Evolutionary conservation across 2,797 vertebrate species (phyloP).

Genomic region (Caiman crocodilus): DNA sequence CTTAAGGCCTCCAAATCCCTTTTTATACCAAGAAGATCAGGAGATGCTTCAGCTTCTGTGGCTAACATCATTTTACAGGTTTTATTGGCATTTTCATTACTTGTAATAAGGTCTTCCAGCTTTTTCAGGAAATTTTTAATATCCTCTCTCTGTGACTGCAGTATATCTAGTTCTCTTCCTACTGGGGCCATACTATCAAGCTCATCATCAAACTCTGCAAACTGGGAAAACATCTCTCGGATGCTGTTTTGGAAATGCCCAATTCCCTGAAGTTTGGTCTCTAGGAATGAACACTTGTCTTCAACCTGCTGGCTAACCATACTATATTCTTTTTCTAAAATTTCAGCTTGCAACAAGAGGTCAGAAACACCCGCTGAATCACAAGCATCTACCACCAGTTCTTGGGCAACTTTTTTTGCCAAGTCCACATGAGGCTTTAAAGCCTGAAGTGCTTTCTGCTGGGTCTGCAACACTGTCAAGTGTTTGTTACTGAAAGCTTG

Average conservation of each 20-base stretch:
- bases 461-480: conserved; percentile 92
- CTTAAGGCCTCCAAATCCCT: conserved; percentile 94
- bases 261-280: conserved; percentile 95
- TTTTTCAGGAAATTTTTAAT: conserved; percentile 89
- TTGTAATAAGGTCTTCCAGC: conserved; percentile 89
- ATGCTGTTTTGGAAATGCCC: conserved; percentile 97
- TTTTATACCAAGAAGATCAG: conserved; percentile 93
- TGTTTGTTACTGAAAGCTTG: conserved; percentile 93
- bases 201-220: conserved; percentile 96
- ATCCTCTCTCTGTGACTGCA: conserved; percentile 86
- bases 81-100: conserved; percentile 88
- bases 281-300: conserved; percentile 89
- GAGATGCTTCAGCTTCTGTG: conserved; percentile 89
- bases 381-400: conserved; percentile 88
- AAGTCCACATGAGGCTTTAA: conserved; percentile 88
- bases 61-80: conserved; percentile 94
- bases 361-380: conserved; percentile 90
- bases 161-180: conserved; percentile 83
- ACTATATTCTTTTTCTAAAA: conserved; percentile 86
- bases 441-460: conserved; percentile 90
- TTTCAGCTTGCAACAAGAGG: conserved; percentile 89
- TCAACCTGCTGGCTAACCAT: conserved; percentile 86
- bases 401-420: conserved; percentile 87
- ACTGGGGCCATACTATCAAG: conserved; percentile 93
- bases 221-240: conserved; percentile 94